phyloP scores from a whole-genome alignment of 2,113 vertebrate species.

The Engystomops pustulosus region DNA sequence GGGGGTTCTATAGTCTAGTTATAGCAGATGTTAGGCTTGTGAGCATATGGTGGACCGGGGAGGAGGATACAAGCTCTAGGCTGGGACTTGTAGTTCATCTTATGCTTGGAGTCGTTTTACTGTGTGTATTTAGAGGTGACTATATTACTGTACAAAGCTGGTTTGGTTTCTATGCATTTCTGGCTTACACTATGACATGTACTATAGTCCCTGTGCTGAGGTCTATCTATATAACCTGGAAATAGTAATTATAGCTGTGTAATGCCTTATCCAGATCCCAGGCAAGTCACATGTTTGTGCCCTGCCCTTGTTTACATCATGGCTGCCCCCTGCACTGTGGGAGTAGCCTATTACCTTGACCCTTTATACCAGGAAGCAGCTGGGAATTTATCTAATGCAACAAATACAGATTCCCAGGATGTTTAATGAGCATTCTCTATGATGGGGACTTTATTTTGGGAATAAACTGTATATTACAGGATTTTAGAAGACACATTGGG shows the following conservation, averaged over 20 bases:
- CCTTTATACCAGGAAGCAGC: background rate
- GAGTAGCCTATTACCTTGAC: background rate
- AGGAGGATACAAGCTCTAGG: no score
- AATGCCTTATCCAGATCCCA: background rate
- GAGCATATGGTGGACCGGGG: no score
- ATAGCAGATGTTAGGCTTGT: no score
- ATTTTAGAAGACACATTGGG: no score
- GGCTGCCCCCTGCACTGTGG: conserved; percentile 1
- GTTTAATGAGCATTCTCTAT: no score
- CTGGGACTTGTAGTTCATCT: background rate
- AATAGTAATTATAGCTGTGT: background rate
- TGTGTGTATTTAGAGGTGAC: no score
- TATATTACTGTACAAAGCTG: no score
- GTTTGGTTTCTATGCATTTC: no score
- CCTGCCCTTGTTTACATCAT: conserved; percentile 5
- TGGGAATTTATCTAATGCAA: background rate
- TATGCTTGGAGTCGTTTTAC: no score
- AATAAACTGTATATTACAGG: no score
- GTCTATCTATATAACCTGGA: background rate
- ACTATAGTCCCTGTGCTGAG: background rate
- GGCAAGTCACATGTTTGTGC: conserved; percentile 7
- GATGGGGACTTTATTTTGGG: no score
- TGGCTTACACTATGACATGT: background rate
- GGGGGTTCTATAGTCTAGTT: no score
- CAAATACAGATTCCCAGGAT: background rate